Evolutionary conservation across 2,797 vertebrate species (phyloP).

Genomic region (Malacoraja senta): DNA sequence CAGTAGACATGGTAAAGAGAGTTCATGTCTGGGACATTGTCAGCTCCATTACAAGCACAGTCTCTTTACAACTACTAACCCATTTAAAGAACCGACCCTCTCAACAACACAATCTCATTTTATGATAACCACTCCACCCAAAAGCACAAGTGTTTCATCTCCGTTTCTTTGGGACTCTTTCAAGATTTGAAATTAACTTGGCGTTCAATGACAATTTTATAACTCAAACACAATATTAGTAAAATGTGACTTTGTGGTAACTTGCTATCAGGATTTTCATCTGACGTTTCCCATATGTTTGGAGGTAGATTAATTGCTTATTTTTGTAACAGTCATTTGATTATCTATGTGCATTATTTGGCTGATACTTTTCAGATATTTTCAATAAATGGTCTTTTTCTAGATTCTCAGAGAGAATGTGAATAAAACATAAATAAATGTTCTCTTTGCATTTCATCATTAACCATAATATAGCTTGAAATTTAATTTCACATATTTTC

Average conservation of each 20-base stretch:
- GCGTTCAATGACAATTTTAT: neutral
- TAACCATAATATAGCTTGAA: neutral
- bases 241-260: neutral
- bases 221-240: neutral
- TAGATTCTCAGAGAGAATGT: neutral
- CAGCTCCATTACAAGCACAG: slow-evolving; percentile 41
- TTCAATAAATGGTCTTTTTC: neutral
- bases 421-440: neutral
- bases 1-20: slow-evolving; percentile 38
- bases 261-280: neutral
- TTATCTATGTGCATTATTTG: neutral
- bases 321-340: neutral
- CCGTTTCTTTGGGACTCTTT: slow-evolving; percentile 19
- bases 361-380: neutral
- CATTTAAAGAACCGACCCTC: neutral
- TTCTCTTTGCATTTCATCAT: neutral
- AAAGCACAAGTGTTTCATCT: neutral
- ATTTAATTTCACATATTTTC: too few species aligned
- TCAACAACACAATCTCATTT: neutral
- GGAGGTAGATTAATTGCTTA: neutral
- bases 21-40: slow-evolving; percentile 33
- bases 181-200: neutral
- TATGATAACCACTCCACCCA: neutral
- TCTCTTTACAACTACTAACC: neutral
- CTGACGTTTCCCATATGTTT: neutral